phyloP scores from a whole-genome alignment of 2,113 vertebrate species.

The Synchiropus splendidus region DNA sequence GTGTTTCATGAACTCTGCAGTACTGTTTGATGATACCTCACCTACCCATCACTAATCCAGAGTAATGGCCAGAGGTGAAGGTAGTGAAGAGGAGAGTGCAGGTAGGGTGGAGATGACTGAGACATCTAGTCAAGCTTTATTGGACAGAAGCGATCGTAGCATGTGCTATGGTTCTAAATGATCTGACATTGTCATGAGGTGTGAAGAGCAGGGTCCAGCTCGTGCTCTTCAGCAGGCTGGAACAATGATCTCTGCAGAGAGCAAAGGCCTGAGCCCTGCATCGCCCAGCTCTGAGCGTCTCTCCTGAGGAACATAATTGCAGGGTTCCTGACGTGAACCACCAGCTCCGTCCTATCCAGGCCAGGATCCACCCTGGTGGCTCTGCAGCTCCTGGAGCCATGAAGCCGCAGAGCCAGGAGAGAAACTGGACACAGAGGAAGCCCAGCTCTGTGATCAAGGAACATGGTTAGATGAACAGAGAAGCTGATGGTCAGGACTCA shows the following conservation, averaged over 20 bases:
- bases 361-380: constrained; percentile 23
- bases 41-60: too few species aligned
- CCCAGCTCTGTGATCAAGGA: constrained; percentile 34
- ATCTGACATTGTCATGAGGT: background rate
- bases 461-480: constrained; percentile 51
- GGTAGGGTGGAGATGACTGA: too few species aligned
- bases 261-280: background rate
- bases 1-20: too few species aligned
- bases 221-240: too few species aligned
- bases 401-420: constrained; percentile 38
- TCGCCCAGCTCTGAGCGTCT: background rate
- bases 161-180: too few species aligned
- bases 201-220: too few species aligned
- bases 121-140: too few species aligned
- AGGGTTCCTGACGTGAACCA: constrained; percentile 31
- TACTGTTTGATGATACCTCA: too few species aligned
- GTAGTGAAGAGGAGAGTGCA: too few species aligned
- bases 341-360: constrained; percentile 3
- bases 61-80: too few species aligned
- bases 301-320: constrained; percentile 36
- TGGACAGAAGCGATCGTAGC: too few species aligned
- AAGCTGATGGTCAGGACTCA: constrained; percentile 27
- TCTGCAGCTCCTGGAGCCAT: constrained; percentile 26
- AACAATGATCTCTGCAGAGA: background rate
- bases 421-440: constrained; percentile 35